Base-by-base conservation (phyloP, 2,888 invertebrate genomes). In the Noctua janthe region DNA sequence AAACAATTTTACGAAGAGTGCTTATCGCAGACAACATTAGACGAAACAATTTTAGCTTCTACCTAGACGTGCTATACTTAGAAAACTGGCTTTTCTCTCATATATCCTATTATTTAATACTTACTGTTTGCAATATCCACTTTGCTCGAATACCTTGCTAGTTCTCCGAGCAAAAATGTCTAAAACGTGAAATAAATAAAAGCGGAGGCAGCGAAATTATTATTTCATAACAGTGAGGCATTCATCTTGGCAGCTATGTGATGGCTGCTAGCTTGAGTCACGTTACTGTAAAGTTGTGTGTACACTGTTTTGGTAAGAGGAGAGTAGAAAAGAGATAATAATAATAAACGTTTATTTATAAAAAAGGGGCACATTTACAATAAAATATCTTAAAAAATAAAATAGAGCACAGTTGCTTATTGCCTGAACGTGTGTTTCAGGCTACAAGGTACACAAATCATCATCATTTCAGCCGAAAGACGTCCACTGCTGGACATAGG, bases 181-280 rank as follows among this genome's bases (percentile, higher is more conserved):
- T 75, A 47, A 71, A 83, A 87, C 78, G 62, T 83, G 75, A 76
- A 76, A 77, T 80, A 87, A 87, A 85, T 86, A 85, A 77, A 78
- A 81, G 51, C 54, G 23, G 39, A 72, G 69, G 54, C 70, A 73
- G 49, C 35, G 23, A 54, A 10, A 83, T 88, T 85, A 87, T 83
- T 86, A 81, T 81, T 88, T 81, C 75, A 83, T 83, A 69, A 77
- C 62, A 64, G 59, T 43, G 51, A 59, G 67, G 67, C 69, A 80
- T 88, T 85, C 72, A 74, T 77, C 88, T 74, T 79, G 76, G 74
- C 74, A 62, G 67, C n/a, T 29, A 47, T 78, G 64, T 75, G 74
- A n/a, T 74, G 71, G 3, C 54, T 59, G 67, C 23, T 75, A 51
- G 59, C 54, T 73, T 56, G 29, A 71, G 49, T 62, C 47, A 39